Evolutionary conservation across 2,113 vertebrate species (phyloP).

Genomic region (Colistium nudipinnis): DNA sequence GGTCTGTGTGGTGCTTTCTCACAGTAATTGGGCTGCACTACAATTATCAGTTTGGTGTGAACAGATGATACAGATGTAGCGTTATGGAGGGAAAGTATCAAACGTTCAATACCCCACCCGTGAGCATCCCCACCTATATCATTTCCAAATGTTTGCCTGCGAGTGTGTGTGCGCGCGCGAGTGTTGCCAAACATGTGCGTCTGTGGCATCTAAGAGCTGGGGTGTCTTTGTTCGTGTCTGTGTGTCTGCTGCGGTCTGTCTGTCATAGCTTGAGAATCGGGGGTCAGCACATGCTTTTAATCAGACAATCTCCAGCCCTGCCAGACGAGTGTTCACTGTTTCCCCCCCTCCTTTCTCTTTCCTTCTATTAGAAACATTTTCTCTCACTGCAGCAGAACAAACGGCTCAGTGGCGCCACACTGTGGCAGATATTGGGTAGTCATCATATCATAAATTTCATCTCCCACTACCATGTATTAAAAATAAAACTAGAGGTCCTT

Average conservation of each 20-base stretch:
- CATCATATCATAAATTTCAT: too few relatives aligned
- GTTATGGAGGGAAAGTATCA: constrained; percentile 9
- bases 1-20: constrained; percentile 4
- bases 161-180: neutral
- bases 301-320: constrained; percentile 52
- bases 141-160: constrained; percentile 43
- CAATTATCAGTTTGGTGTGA: constrained; percentile 19
- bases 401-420: constrained; percentile 49
- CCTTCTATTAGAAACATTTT: constrained; percentile 23
- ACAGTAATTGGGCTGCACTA: constrained; percentile 9
- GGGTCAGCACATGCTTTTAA: constrained; percentile 72
- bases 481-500: too few relatives aligned
- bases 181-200: constrained; percentile 11
- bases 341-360: constrained; percentile 22
- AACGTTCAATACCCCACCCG: constrained; percentile 13
- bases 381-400: constrained; percentile 18
- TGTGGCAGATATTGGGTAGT: constrained; percentile 41
- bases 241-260: constrained; percentile 54
- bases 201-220: neutral
- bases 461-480: too few relatives aligned
- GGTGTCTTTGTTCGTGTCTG: constrained; percentile 41
- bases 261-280: constrained; percentile 54
- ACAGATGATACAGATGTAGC: neutral
- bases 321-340: constrained; percentile 44
- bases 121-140: constrained; percentile 19